Evolutionary conservation across 2,797 vertebrate genomes (phyloP).

Genomic region (Sebastiscus albofasciatus): DNA sequence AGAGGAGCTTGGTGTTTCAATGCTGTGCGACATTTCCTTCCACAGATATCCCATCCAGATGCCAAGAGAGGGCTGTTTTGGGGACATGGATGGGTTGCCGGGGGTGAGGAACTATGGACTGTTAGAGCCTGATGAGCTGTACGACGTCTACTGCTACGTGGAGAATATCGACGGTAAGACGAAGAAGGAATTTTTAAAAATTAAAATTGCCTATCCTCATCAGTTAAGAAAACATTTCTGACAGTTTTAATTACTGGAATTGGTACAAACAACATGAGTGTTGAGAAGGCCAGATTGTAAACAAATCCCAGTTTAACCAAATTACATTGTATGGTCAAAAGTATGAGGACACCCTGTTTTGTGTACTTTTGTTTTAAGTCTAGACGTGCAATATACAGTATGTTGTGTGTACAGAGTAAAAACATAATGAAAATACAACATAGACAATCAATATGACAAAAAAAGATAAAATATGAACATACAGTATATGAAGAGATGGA

Average conservation of each 20-base stretch:
- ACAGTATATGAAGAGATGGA: too few species aligned
- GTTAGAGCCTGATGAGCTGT: slow-evolving; percentile 88
- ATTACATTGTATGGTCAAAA: background rate
- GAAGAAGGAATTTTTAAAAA: background rate
- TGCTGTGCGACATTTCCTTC: background rate
- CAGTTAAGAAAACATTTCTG: too few species aligned
- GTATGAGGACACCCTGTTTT: background rate
- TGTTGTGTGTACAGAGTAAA: too few species aligned
- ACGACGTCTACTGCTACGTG: slow-evolving; percentile 94
- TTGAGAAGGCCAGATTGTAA: background rate
- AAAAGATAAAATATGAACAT: too few species aligned
- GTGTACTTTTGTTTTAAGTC: background rate
- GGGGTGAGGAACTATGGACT: slow-evolving; percentile 92
- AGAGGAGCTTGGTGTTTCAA: slow-evolving; percentile 10
- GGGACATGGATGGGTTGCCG: slow-evolving; percentile 92
- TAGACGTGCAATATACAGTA: too few species aligned
- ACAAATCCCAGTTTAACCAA: too few species aligned
- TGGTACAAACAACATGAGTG: background rate
- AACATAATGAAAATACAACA: too few species aligned
- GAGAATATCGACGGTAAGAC: slow-evolving; percentile 89
- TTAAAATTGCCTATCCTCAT: background rate
- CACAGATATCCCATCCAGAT: slow-evolving; percentile 93
- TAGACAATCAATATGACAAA: too few species aligned
- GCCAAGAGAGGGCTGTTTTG: slow-evolving; percentile 92
- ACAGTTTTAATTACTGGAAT: background rate